phyloP scores from a whole-genome alignment of 2,113 vertebrate genomes.

The Casuarius casuarius region DNA sequence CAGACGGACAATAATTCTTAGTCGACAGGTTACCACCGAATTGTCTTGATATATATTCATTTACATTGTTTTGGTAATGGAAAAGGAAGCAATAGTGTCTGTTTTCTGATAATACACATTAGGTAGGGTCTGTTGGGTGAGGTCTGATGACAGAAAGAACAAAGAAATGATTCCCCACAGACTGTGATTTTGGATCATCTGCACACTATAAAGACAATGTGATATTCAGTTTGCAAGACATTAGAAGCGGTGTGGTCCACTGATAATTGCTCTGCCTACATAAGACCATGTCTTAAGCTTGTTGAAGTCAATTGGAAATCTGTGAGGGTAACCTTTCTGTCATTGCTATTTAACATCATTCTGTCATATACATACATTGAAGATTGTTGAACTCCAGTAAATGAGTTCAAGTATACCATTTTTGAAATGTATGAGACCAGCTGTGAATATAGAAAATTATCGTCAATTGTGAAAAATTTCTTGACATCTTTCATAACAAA shows the following conservation, averaged over 20 bases:
- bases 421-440: not conserved
- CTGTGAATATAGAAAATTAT: conserved; percentile 1
- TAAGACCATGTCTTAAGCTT: not conserved
- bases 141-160: not conserved
- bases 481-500: not conserved
- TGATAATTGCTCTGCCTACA: not conserved
- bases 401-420: not conserved
- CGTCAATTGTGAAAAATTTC: not conserved
- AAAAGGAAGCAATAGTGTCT: not conserved
- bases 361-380: not conserved
- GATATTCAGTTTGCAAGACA: not conserved
- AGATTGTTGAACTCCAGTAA: not conserved
- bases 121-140: not conserved
- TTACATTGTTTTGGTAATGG: not conserved
- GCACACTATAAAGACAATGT: not conserved
- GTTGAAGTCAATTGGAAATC: not conserved
- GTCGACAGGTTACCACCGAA: not conserved
- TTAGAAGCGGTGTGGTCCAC: not conserved
- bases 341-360: not conserved
- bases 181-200: not conserved
- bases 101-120: not conserved
- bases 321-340: not conserved
- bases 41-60: not conserved
- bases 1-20: not conserved
- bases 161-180: not conserved